Percentiles rank a stretch among this genome's conserved stretches.
phyloP scores from a whole-genome alignment of 1,140 invertebrate species.

The Uloborus diversus region DNA sequence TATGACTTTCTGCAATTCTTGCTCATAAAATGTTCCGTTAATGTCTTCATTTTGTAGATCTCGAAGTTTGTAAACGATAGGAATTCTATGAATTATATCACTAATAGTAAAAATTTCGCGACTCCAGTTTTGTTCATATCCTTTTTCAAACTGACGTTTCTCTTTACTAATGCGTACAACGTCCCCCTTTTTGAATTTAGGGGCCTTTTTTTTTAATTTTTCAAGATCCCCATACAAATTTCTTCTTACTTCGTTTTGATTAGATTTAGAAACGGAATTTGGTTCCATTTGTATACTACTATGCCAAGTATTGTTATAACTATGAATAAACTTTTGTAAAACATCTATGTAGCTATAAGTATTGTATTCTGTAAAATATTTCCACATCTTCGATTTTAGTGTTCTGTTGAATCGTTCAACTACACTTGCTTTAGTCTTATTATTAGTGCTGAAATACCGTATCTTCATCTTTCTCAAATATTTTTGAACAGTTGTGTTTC shows the following conservation, averaged over 20 bases:
- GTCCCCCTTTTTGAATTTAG: conserved; percentile 62
- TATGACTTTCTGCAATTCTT: conserved; percentile 23
- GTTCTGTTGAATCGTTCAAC: conserved; percentile 67
- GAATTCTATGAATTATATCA: background rate
- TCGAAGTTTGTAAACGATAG: conserved; percentile 24
- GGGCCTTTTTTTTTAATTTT: background rate
- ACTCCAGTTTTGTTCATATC: conserved; percentile 43
- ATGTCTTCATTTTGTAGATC: conserved; percentile 22
- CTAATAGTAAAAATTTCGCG: conserved; percentile 47
- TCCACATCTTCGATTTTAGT: conserved; percentile 66
- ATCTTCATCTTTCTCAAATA: conserved; percentile 63
- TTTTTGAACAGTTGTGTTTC: conserved; percentile 58
- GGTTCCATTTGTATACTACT: conserved; percentile 65
- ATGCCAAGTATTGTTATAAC: conserved; percentile 67
- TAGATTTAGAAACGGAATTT: conserved; percentile 62
- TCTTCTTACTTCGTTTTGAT: conserved; percentile 34
- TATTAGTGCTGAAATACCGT: conserved; percentile 66
- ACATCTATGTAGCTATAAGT: conserved; percentile 65
- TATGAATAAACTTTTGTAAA: conserved; percentile 61
- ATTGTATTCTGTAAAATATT: conserved; percentile 64
- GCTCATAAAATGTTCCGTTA: conserved; percentile 46
- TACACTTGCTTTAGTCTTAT: conserved; percentile 65
- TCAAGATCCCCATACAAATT: conserved; percentile 36
- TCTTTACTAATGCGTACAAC: conserved; percentile 37
- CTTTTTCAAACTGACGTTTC: conserved; percentile 52